A percentile compares a stretch with the other conserved stretches of the same genome.
Evolutionary conservation across 2,888 invertebrate genomes (phyloP).

Genomic region (Ochlodes sylvanus): DNA sequence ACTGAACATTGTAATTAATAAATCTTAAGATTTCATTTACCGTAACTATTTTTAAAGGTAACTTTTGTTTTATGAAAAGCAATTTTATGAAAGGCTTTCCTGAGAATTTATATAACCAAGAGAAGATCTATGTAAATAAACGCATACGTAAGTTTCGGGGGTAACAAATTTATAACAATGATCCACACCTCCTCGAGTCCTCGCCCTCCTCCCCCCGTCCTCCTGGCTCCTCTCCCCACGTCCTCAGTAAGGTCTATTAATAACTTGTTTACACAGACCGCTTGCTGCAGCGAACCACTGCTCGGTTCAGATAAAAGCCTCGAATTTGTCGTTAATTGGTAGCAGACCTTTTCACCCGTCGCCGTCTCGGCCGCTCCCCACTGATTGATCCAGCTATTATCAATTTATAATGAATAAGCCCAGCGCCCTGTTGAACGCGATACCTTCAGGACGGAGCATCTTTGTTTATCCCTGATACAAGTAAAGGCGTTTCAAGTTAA

Average conservation of each 20-base stretch:
- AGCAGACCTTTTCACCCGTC: background rate
- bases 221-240: too few relatives aligned
- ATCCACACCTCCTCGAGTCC: too few relatives aligned
- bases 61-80: too few relatives aligned
- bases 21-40: too few relatives aligned
- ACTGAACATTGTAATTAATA: too few relatives aligned
- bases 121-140: too few relatives aligned
- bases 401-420: background rate
- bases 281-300: constrained; percentile 13
- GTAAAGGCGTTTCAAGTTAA: background rate
- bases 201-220: too few relatives aligned
- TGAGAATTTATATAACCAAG: too few relatives aligned
- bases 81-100: too few relatives aligned
- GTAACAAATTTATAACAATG: too few relatives aligned
- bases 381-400: background rate
- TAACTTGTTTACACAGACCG: background rate
- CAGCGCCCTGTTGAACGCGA: background rate
- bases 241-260: background rate
- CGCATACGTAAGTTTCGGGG: too few relatives aligned
- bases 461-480: background rate
- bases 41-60: too few relatives aligned
- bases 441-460: background rate
- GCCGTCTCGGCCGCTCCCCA: background rate
- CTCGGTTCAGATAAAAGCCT: constrained; percentile 23
- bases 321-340: constrained; percentile 15